Percentiles rank a stretch among this genome's conserved stretches.
Evolutionary conservation across 1,140 invertebrate species (phyloP).

Genomic region (Ostrea edulis): DNA sequence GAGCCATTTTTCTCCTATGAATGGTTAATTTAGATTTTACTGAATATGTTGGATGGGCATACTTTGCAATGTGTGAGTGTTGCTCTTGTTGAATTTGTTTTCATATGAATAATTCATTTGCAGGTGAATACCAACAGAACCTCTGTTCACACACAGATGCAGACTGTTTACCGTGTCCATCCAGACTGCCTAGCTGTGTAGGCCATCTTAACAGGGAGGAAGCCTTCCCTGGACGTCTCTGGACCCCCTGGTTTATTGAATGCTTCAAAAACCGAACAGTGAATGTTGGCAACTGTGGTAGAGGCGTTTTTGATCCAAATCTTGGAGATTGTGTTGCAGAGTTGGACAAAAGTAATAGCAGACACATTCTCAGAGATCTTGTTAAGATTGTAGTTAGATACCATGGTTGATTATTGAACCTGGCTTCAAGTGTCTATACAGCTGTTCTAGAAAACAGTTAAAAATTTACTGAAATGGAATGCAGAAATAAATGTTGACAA

Average conservation of each 20-base stretch:
- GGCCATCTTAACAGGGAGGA: slow-evolving; percentile 53
- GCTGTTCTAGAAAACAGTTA: no score
- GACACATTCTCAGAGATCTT: not conserved
- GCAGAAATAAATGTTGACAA: no score
- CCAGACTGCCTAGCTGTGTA: slow-evolving; percentile 57
- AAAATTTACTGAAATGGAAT: no score
- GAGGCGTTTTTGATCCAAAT: slow-evolving; percentile 51
- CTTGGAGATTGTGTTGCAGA: slow-evolving; percentile 38
- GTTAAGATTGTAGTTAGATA: no score
- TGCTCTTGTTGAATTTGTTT: no score
- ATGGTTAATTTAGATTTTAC: no score
- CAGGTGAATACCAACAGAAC: slow-evolving; percentile 60
- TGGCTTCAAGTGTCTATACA: no score
- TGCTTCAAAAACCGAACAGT: slow-evolving; percentile 60
- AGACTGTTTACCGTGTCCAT: slow-evolving; percentile 54
- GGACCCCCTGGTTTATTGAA: slow-evolving; percentile 56
- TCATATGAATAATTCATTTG: not conserved
- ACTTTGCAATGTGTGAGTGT: no score
- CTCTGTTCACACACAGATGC: slow-evolving; percentile 44
- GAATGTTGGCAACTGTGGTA: slow-evolving; percentile 37
- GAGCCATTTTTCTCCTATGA: no score
- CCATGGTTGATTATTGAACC: no score
- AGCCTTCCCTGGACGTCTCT: slow-evolving; percentile 50
- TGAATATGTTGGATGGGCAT: no score
- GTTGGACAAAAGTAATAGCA: slow-evolving; percentile 36